Base-by-base conservation (phyloP, 2,888 invertebrate species). In the Morpho achilles region DNA sequence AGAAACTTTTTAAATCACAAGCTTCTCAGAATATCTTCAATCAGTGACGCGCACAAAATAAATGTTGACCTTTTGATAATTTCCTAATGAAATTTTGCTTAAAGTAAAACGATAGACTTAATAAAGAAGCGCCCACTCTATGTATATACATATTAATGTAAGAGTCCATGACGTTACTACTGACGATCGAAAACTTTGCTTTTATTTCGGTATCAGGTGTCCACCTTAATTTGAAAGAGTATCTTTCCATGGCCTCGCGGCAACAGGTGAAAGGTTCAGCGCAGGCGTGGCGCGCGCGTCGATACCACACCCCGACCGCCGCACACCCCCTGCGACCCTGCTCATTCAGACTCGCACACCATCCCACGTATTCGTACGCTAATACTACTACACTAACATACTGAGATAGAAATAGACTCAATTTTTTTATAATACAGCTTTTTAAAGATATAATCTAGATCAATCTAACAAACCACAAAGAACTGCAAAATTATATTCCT, bases 181-280 rank as follows among this genome's bases (percentile, higher is more conserved):
- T 58, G 59, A 40, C 48, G 47, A 61, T 65, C 55, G 57, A 62
- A 62, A 64, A 62, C 62, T 66, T 61, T 61, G 60, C 61, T 66
- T 63, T 85, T 81, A 85, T 84, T 82, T 82, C 74, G 73, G 82
- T 86, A 82, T 86, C 87, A 87, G 83, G 82, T 87, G 84, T 84
- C 83, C 73, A 77, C 77, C 79, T 83, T 85, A 85, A 87, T 87
- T 85, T 84, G 77, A 84, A 86, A 83, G 82, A 83, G 87, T 87
- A 87, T 82, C 77, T 87, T 88, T 88, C 87, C 88, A 86, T 76
- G 85, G 82, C 79, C 82, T 87, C 74, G 77, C 83, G 82, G 88
- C 89, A 90, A 90, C 89, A 90, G 88, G 89, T 90, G 86, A 78
- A 72, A 65, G 67, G 68, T 70, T 72, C 74, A 69, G 82, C 87